Conservation (phyloP, 2,113 vertebrate species). For the Pungitius pungitius region DNA sequence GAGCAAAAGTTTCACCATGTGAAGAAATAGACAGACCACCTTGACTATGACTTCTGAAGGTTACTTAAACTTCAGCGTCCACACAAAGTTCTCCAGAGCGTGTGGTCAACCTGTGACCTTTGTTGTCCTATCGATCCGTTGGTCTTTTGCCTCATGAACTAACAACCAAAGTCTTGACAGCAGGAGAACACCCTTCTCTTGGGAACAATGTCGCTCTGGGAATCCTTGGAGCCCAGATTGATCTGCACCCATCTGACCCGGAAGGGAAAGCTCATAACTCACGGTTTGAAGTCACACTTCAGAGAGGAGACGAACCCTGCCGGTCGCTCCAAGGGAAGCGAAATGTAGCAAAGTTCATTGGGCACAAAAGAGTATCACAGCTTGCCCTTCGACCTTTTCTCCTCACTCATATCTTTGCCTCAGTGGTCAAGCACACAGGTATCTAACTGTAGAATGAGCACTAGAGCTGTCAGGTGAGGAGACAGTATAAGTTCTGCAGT, state of each 20-base stretch:
- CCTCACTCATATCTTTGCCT: background rate
- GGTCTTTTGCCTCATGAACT: constrained; percentile 56
- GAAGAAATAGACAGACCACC: constrained; percentile 2
- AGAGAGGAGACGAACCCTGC: constrained; percentile 39
- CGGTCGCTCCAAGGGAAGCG: constrained; percentile 18
- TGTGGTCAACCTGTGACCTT: constrained; percentile 47
- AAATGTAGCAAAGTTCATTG: constrained; percentile 27
- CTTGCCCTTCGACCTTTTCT: constrained; percentile 20
- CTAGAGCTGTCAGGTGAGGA: background rate
- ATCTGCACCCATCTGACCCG: no score
- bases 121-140: constrained; percentile 52
- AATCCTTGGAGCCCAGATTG: constrained; percentile 34
- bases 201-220: constrained; percentile 44
- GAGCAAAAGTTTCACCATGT: constrained; percentile 12
- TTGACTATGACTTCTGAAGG: constrained; percentile 52
- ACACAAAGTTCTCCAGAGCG: constrained; percentile 7
- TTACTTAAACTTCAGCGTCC: constrained; percentile 30
- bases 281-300: constrained; percentile 47
- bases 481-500: background rate
- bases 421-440: background rate
- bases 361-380: constrained; percentile 1
- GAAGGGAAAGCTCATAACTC: constrained; percentile 52
- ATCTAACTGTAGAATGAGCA: background rate
- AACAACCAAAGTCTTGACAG: constrained; percentile 35
- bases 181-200: constrained; percentile 35